Evolutionary conservation across 2,888 invertebrate species (phyloP), one percentile per base, ranked within the genome.

Genomic region (Salticus scenicus): DNA sequence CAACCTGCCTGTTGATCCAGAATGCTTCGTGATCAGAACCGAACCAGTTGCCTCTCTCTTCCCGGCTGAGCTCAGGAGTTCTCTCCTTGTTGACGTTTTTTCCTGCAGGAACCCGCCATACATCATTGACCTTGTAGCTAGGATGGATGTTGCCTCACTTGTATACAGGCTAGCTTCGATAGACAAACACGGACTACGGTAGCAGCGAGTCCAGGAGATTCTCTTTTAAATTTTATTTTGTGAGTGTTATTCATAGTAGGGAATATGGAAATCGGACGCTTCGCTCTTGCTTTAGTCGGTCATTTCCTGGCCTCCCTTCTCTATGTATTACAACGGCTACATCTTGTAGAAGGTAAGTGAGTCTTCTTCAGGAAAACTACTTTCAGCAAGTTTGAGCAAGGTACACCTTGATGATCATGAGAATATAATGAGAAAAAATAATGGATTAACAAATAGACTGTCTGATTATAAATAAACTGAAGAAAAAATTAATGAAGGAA

Each of bases 231-330:
- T 37, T 10, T 37, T 37, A 4, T 37, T 37, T 10, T 37, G 37
- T 7, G 17, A 17, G 33, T 1, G 20, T 66, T 17, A n/a, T 67
- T 67, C 33, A n/a, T n/a, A n/a, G n/a, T n/a, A n/a, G n/a, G n/a
- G n/a, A 20, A 30, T 31, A 77, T 83, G 83, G 83, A 83, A 37
- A 77, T 66, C 28, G 72, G 71, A 73, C 83, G 83, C 72, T 77
- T 84, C 73, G 83, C 83, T 77, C 63, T 84, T 51, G 83, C 83
- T 69, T 72, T 84, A 77, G 73, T 84, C 41, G 83, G 83, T 66
- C 83, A 84, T 73, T 84, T 84, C 83, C 73, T 84, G 31, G 77
- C 83, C 83, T 84, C 83, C 17, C 83, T 84, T 69, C 77, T 84
- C 83, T 84, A 84, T 84, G 83, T 84, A 12, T 24, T 84, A n/a